phyloP scores from a whole-genome alignment of 2,113 vertebrate species.

The Chrysochloris asiatica region DNA sequence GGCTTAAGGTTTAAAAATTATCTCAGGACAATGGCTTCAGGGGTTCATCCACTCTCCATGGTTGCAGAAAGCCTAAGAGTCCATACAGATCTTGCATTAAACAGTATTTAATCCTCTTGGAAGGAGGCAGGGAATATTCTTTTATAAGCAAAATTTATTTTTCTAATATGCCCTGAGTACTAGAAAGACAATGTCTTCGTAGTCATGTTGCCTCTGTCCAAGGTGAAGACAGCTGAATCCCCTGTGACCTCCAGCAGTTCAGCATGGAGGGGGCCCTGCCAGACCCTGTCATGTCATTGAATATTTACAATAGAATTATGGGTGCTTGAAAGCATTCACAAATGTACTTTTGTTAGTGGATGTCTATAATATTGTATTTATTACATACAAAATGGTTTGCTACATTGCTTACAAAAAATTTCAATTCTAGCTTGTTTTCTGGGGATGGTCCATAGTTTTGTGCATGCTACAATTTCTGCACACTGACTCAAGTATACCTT shows the following conservation, averaged over 20 bases:
- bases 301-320: constrained; percentile 10
- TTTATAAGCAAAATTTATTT: constrained; percentile 41
- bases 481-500: neutral
- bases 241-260: constrained; percentile 26
- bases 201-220: neutral
- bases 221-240: neutral
- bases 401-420: neutral
- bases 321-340: neutral
- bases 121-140: constrained; percentile 13
- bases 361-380: neutral
- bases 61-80: too few species aligned
- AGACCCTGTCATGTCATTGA: neutral
- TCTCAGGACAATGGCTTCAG: too few species aligned
- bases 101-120: neutral
- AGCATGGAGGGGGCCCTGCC: neutral
- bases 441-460: neutral
- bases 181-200: neutral
- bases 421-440: neutral
- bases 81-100: constrained; percentile 3
- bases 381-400: neutral
- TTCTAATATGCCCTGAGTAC: neutral
- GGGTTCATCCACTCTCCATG: too few species aligned
- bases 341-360: neutral
- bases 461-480: neutral
- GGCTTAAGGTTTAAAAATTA: too few species aligned